Evolutionary conservation across 2,797 vertebrate species (phyloP).

Genomic region (Platalea minor): DNA sequence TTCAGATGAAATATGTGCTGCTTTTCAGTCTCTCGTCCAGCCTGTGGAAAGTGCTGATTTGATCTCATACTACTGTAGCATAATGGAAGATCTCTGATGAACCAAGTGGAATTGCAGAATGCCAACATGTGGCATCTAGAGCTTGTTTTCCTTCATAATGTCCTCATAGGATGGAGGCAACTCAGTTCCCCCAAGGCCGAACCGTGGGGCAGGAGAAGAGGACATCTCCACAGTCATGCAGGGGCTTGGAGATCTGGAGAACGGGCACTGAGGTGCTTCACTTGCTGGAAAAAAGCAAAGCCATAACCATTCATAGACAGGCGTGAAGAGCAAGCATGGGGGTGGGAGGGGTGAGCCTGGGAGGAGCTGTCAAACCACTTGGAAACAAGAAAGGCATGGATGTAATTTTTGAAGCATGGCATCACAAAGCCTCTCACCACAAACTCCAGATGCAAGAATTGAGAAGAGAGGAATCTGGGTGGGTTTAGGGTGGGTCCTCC

Average conservation of each 20-base stretch:
- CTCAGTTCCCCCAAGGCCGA: not conserved
- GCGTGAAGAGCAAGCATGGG: not conserved
- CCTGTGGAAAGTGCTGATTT: not conserved
- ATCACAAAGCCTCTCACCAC: not conserved
- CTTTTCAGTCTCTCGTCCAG: not conserved
- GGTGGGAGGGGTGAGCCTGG: not conserved
- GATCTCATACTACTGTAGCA: not conserved
- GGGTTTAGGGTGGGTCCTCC: not conserved
- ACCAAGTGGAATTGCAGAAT: not conserved
- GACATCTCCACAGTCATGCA: not conserved
- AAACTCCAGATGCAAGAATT: not conserved
- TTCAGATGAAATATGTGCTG: not conserved
- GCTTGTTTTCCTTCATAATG: constrained; percentile 44
- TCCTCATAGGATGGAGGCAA: constrained; percentile 76
- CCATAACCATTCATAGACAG: not conserved
- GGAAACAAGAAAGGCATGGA: constrained; percentile 15
- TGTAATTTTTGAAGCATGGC: constrained; percentile 1
- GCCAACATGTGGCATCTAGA: not conserved
- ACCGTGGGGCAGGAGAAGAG: not conserved
- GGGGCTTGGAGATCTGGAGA: not conserved
- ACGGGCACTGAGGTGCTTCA: not conserved
- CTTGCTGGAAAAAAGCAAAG: constrained; percentile 57
- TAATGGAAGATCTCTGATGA: not conserved
- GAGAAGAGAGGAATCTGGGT: constrained; percentile 7
- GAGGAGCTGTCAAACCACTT: constrained; percentile 4